Evolutionary conservation across 2,797 vertebrate genomes (phyloP).

Genomic region (Thunnus albacares): DNA sequence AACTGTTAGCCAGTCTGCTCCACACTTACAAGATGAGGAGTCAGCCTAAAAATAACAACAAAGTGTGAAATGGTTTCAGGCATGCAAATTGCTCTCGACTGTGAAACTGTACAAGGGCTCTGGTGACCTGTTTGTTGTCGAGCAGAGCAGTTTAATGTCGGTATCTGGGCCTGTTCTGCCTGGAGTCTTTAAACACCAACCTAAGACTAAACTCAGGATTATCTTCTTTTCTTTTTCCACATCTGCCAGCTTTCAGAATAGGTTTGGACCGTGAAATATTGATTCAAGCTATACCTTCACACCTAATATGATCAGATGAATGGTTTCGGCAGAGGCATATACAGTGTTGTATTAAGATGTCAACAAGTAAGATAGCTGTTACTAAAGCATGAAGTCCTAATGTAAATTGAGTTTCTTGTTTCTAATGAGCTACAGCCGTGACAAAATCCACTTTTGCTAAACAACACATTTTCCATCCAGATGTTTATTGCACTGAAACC

Average conservation of each 20-base stretch:
- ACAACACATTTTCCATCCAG: neutral
- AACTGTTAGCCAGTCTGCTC: constrained; percentile 45
- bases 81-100: constrained; percentile 55
- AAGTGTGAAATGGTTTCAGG: constrained; percentile 67
- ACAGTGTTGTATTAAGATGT: constrained; percentile 1
- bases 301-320: constrained; percentile 3
- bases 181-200: neutral
- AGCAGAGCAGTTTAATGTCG: constrained; percentile 34
- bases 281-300: neutral
- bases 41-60: constrained; percentile 65
- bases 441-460: neutral
- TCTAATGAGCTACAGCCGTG: neutral
- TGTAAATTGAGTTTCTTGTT: neutral
- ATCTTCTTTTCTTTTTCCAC: neutral
- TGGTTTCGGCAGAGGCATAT: neutral
- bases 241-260: neutral
- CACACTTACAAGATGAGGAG: constrained; percentile 39
- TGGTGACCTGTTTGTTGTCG: constrained; percentile 50
- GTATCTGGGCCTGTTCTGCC: constrained; percentile 24
- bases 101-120: constrained; percentile 33
- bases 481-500: neutral
- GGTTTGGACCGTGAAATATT: neutral
- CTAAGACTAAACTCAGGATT: constrained; percentile 5
- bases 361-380: constrained; percentile 1
- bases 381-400: neutral